phyloP scores from a whole-genome alignment of 2,113 vertebrate genomes.

The Elgaria multicarinata region DNA sequence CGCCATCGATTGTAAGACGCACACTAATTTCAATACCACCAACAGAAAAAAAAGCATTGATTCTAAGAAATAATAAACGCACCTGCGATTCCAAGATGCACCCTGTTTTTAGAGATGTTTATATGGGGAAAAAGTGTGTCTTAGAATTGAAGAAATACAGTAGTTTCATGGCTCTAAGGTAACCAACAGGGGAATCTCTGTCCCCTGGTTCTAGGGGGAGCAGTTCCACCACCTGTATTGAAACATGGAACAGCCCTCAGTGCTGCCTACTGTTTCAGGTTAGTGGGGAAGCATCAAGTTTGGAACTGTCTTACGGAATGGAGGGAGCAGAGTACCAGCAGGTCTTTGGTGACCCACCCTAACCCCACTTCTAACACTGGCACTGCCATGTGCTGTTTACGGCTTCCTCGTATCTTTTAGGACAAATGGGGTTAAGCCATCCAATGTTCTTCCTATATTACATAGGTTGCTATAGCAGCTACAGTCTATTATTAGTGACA shows the following conservation, averaged over 20 bases:
- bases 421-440: background rate
- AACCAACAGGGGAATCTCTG: background rate
- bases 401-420: background rate
- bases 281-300: background rate
- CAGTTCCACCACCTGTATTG: no score
- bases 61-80: no score
- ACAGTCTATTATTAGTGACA: background rate
- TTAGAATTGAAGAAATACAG: no score
- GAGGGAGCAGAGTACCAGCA: background rate
- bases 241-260: background rate
- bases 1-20: no score
- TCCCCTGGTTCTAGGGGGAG: background rate
- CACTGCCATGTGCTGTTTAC: background rate
- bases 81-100: no score
- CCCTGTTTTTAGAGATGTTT: no score
- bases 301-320: background rate
- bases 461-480: background rate
- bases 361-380: background rate
- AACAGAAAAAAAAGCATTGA: no score
- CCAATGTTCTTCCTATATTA: background rate
- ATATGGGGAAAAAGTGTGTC: no score
- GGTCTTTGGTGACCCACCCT: background rate
- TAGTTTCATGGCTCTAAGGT: background rate
- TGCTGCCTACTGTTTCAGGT: background rate
- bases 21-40: no score